A percentile compares a stretch with the other conserved stretches of the same genome.
phyloP scores from a whole-genome alignment of 2,888 invertebrate species.

The Cenopis cana region DNA sequence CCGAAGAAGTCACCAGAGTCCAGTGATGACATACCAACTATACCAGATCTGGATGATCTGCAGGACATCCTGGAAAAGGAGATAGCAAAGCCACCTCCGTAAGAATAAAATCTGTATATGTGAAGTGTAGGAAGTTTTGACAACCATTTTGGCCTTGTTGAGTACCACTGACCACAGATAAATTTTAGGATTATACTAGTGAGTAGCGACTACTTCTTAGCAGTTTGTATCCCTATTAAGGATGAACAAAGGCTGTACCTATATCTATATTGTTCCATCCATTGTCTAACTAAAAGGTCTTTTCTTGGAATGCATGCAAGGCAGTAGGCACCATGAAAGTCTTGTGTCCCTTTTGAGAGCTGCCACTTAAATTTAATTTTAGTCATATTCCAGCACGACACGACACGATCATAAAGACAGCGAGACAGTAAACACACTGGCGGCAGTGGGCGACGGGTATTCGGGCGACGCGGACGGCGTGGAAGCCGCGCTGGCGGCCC shows the following conservation, averaged over 20 bases:
- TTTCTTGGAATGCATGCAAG: no score
- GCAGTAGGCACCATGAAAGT: no score
- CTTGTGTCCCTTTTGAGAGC: no score
- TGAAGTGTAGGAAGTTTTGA: not conserved
- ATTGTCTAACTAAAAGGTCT: no score
- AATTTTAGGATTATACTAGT: no score
- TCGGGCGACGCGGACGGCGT: constrained; percentile 69
- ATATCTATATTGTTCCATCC: no score
- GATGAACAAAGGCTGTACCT: no score
- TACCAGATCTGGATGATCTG: constrained; percentile 79
- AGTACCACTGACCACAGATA: no score
- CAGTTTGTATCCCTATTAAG: no score
- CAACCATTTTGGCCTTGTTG: no score
- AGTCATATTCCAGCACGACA: constrained; percentile 55
- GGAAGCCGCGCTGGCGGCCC: constrained; percentile 70
- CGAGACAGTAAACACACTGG: constrained; percentile 72
- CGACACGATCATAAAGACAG: constrained; percentile 68
- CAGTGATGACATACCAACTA: constrained; percentile 79
- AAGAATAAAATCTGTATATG: constrained; percentile 50
- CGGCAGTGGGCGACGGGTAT: constrained; percentile 72
- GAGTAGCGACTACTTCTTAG: no score
- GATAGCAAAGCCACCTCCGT: constrained; percentile 71
- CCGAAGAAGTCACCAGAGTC: constrained; percentile 76
- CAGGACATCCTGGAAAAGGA: constrained; percentile 79
- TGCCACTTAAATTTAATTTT: no score